These are phyloP conservation scores for Semnornis frantzii DNA, from an alignment of 2,113 vertebrate species.

Conservation along the genomic window DNA sequence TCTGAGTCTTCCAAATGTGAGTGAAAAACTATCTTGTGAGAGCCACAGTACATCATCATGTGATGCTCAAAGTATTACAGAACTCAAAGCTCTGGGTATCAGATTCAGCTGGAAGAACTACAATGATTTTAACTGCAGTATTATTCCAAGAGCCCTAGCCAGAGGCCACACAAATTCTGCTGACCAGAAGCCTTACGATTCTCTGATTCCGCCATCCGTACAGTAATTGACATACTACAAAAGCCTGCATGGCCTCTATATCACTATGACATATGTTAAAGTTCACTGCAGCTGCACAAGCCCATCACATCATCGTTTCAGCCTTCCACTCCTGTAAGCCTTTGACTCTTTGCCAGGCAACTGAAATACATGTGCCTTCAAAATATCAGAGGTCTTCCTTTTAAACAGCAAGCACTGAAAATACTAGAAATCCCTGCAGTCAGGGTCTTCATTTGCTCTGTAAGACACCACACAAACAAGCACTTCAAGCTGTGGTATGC, in stretches of 20 bases:
- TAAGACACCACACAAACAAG: background rate
- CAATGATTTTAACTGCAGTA: background rate
- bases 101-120: background rate
- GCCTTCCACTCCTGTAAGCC: background rate
- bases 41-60: background rate
- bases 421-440: background rate
- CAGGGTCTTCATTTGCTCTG: background rate
- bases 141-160: background rate
- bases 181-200: background rate
- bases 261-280: background rate
- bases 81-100: background rate
- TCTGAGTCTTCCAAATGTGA: background rate
- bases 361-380: background rate
- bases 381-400: background rate
- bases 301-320: background rate
- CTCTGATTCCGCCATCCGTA: background rate
- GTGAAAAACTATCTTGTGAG: background rate
- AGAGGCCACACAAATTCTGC: background rate
- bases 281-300: background rate
- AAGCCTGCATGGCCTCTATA: background rate
- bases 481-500: background rate
- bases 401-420: slow-evolving; percentile 8
- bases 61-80: background rate
- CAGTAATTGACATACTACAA: background rate
- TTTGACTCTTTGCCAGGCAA: slow-evolving; percentile 36